Percentiles rank a stretch among this genome's conserved stretches.
phyloP scores from a whole-genome alignment of 2,888 invertebrate species.

The Torymus tubicola region DNA sequence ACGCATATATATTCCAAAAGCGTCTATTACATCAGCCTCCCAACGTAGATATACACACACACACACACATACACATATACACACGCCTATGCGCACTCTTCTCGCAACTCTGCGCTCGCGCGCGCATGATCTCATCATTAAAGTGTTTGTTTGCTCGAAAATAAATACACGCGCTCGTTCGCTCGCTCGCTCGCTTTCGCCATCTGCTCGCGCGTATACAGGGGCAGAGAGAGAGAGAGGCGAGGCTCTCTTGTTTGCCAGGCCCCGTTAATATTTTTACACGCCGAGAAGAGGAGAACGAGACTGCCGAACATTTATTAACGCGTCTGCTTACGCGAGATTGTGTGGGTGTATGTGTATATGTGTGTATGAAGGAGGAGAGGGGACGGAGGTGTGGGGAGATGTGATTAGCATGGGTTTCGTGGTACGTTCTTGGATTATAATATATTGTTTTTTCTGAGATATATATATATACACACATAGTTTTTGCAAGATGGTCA shows the following conservation, averaged over 20 bases:
- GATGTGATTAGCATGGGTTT: no score
- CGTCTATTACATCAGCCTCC: no score
- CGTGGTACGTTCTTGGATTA: no score
- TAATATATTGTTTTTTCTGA: no score
- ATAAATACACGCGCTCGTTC: slow-evolving; percentile 64
- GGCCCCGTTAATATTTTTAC: slow-evolving; percentile 54
- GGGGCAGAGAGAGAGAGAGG: slow-evolving; percentile 5
- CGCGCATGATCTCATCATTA: slow-evolving; percentile 70
- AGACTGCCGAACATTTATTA: slow-evolving; percentile 52
- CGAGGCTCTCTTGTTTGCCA: slow-evolving; percentile 49
- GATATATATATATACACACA: no score
- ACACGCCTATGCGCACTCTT: slow-evolving; percentile 34
- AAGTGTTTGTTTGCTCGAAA: slow-evolving; percentile 73
- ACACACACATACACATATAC: slow-evolving; percentile 67
- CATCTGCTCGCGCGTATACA: slow-evolving; percentile 57
- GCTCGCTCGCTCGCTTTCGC: slow-evolving; percentile 57
- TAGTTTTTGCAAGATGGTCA: no score
- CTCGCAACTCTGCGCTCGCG: slow-evolving; percentile 53
- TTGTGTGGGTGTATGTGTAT: background rate
- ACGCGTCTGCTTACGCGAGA: slow-evolving; percentile 38
- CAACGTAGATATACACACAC: slow-evolving; percentile 66
- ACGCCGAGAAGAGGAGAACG: slow-evolving; percentile 10
- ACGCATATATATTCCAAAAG: no score
- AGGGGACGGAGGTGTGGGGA: no score
- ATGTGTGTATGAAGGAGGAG: background rate